Evolutionary conservation across 2,113 vertebrate species (phyloP), one percentile per base, ranked within the genome.

Genomic region (Pelobates fuscus): DNA sequence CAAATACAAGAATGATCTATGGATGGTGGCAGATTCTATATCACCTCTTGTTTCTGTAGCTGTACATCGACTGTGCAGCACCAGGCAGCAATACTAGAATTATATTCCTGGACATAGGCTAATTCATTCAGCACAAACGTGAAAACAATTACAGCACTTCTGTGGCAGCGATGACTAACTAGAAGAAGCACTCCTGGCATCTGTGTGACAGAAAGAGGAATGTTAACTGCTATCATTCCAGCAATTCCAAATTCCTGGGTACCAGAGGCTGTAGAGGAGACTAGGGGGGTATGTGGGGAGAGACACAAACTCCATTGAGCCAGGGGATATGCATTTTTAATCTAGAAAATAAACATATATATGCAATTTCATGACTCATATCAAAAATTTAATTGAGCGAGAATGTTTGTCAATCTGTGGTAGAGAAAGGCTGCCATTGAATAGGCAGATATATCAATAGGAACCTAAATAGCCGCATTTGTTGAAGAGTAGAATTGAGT

Each of bases 131-230:
- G 41, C 23, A 37, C 23, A 68, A 60, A 67, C 61, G n/a, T 17
- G 26, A 72, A 67, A 72, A 72, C 58, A 68, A 80, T 85, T 58
- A 21, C 64, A 46, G 63, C 49, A 60, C 17, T 67, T 20, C 10
- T 3, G 52, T n/a, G 71, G 59, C 59, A 32, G 55, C 55, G 55
- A 55, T 62, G 8, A 52, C 8, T 21, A 14, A 2, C 0, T 1
- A 2, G 12, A 52, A 67, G 72, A 52, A 5, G 37, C 25, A 14
- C 37, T 67, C 25, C 54, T 18, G 54, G 32, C 37, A 41, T 52
- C 63, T 23, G 41, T 14, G n/a, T 60, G 72, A 60, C 72, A 49
- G 18, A 2, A 18, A 76, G 26, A 60, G 72, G 25, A 17, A 27
- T 54, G 59, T 76, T 67, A 43, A 67, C 44, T 75, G 44, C 71